phyloP scores from a whole-genome alignment of 2,797 vertebrate genomes.

The Pangasius djambal region DNA sequence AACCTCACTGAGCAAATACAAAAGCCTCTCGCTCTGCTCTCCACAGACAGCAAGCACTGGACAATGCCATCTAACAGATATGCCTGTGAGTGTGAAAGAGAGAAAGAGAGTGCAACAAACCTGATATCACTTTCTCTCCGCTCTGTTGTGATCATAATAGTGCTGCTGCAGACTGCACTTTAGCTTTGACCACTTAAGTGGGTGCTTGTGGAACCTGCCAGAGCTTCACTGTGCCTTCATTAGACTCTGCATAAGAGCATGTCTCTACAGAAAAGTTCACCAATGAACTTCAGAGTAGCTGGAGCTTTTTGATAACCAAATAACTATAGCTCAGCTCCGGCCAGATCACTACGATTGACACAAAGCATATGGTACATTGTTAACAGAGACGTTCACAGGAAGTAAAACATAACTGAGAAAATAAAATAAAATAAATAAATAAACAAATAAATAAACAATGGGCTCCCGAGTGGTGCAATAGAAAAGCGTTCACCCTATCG shows the following conservation, averaged over 20 bases:
- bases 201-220: not conserved
- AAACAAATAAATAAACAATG: not conserved
- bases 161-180: conserved; percentile 55
- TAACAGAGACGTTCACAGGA: not conserved
- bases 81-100: not conserved
- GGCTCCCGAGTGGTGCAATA: too few species aligned
- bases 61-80: conserved; percentile 14
- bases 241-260: not conserved
- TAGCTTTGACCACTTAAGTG: not conserved
- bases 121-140: conserved; percentile 61
- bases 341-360: not conserved
- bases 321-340: not conserved
- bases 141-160: conserved; percentile 54
- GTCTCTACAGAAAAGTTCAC: not conserved
- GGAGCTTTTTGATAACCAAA: not conserved
- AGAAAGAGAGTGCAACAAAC: not conserved
- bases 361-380: not conserved
- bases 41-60: not conserved
- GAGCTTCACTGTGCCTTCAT: not conserved
- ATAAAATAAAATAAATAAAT: not conserved
- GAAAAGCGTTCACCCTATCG: too few species aligned
- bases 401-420: not conserved
- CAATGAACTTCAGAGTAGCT: not conserved
- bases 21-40: conserved; percentile 5
- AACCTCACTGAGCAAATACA: conserved; percentile 7